These are phyloP conservation scores for Olivierus martensii DNA, from an alignment of 1,140 invertebrate species.

Conservation along the genomic window DNA sequence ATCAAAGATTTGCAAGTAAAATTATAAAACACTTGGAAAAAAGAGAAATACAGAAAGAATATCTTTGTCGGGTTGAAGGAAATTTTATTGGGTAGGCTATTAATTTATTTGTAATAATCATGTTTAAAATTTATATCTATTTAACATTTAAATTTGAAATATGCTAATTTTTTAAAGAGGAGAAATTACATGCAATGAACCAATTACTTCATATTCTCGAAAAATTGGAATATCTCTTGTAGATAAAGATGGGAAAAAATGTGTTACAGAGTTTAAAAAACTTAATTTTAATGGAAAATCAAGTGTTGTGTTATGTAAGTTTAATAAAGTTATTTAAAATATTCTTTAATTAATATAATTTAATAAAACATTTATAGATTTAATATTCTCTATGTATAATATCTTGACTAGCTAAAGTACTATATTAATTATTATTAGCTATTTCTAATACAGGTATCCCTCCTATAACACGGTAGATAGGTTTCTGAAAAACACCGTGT, in stretches of 20 bases:
- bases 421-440: too few species aligned
- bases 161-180: constrained; percentile 43
- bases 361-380: too few species aligned
- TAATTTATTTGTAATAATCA: background rate
- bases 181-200: constrained; percentile 67
- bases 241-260: constrained; percentile 69
- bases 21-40: constrained; percentile 89
- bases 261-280: constrained; percentile 75
- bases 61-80: constrained; percentile 91
- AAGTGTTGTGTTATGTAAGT: constrained; percentile 78
- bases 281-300: constrained; percentile 69
- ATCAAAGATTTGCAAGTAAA: constrained; percentile 75
- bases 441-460: too few species aligned
- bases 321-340: too few species aligned
- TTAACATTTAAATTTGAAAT: too few species aligned
- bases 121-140: too few species aligned
- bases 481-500: too few species aligned
- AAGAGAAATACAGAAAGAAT: constrained; percentile 85
- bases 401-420: too few species aligned
- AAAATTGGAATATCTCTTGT: constrained; percentile 93
- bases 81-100: constrained; percentile 82
- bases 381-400: too few species aligned
- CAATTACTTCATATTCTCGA: constrained; percentile 85
- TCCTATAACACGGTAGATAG: too few species aligned
- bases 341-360: too few species aligned